Base-by-base conservation (phyloP, 2,113 vertebrate species). In the Capricornis sumatraensis region DNA sequence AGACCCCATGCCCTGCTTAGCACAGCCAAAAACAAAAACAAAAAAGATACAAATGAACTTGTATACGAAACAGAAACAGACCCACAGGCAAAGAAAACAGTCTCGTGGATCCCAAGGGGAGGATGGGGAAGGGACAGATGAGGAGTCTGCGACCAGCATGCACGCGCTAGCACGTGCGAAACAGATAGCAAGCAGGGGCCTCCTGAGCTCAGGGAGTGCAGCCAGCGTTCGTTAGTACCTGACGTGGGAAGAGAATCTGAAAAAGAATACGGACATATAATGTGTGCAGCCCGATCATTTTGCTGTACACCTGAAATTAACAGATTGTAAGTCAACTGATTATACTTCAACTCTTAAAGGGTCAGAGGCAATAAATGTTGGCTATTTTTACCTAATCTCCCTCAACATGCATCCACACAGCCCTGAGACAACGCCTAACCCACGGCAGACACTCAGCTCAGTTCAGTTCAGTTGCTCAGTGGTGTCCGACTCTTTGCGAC, bases 191-290 rank as follows among this genome's bases (percentile, higher is more conserved):
- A 19, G 5, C 76, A 30, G 45, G 27, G 28, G 16, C 27, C 76
- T 47, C 14, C 43, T 0, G 76, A 30, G 8, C 45, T 19, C 45
- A 33, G 45, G 76, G 16, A 12, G 57, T 4, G 4, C 57, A 27
- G 57, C 25, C 57, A 2, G 25, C 10, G 0, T 1, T 58, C 23
- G 0, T 11, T 58, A 27, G 23, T 3, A 19, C 3, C 8, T 16
- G 17, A 5, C 0, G 25, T 9, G 74, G 74, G 74, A 8, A 19
- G 30, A 50, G 45, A 50, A 16, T 1, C 43, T 45, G 76, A 17
- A 79, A 28, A 9, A 79, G 45, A 79, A 11, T 6, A 6, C 19
- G 6, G 3, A 50, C 16, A 2, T 3, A 1, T 1, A 0, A 0
- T 6, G 19, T 10, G 78, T 30, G 3, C 2, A 11, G 10, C 76